Evolutionary conservation across 2,113 vertebrate species (phyloP).

Genomic region (Ploceus nigricollis): DNA sequence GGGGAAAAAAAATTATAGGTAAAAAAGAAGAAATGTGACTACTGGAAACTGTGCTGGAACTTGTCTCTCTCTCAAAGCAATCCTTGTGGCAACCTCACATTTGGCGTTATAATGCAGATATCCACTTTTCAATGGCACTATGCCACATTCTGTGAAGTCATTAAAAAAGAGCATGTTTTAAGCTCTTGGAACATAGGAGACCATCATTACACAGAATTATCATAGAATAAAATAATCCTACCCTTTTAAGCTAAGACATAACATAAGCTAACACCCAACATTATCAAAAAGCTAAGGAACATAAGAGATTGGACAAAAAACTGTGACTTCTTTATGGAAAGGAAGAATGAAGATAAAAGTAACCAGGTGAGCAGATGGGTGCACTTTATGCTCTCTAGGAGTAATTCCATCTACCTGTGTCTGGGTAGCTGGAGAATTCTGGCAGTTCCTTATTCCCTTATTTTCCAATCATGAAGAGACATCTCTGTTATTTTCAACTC

Average conservation of each 20-base stretch:
- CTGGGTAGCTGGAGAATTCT: not conserved
- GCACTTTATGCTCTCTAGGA: not conserved
- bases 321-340: not conserved
- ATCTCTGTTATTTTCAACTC: not conserved
- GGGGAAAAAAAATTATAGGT: not conserved
- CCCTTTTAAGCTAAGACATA: not conserved
- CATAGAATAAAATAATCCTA: not conserved
- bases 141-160: slow-evolving; percentile 10
- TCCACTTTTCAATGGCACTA: slow-evolving; percentile 12
- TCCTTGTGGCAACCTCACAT: slow-evolving; percentile 61
- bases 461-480: not conserved
- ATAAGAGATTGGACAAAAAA: not conserved
- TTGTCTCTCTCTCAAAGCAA: slow-evolving; percentile 59
- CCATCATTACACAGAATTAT: not conserved
- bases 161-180: not conserved
- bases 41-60: slow-evolving; percentile 58
- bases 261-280: not conserved
- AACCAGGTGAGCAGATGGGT: not conserved
- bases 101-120: slow-evolving; percentile 68
- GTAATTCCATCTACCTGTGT: not conserved
- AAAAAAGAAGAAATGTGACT: slow-evolving; percentile 55
- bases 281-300: not conserved
- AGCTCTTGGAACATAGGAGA: not conserved
- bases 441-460: not conserved
- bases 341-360: not conserved